Evolutionary conservation across 2,888 invertebrate species (phyloP).

Genomic region (Lissonota sp.): DNA sequence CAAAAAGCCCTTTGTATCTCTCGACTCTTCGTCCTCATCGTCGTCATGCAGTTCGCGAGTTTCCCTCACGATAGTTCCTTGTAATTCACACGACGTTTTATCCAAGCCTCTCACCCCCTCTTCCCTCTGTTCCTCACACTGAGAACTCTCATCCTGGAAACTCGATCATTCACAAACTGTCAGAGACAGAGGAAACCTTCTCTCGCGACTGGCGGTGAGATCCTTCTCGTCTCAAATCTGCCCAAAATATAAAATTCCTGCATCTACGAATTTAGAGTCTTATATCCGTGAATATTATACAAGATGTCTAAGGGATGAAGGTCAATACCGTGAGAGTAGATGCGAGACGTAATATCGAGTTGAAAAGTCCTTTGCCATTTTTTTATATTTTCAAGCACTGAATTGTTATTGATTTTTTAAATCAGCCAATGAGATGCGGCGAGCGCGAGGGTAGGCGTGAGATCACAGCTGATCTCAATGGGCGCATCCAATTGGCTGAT

Average conservation of each 20-base stretch:
- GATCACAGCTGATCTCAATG: no score
- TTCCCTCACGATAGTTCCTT: conserved; percentile 66
- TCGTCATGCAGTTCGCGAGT: conserved; percentile 56
- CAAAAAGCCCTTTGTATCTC: conserved; percentile 60
- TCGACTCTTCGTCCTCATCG: conserved; percentile 51
- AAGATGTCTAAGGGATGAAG: neutral
- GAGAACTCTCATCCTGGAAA: conserved; percentile 70
- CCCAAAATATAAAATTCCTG: neutral
- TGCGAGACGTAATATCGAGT: no score
- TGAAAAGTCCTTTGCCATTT: no score
- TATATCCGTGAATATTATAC: neutral
- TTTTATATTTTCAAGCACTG: no score
- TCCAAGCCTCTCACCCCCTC: neutral
- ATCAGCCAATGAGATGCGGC: no score
- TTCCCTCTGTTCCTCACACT: conserved; percentile 60
- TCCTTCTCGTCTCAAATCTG: conserved; percentile 45
- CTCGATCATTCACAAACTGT: conserved; percentile 80
- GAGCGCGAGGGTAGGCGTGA: no score
- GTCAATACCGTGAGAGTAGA: no score
- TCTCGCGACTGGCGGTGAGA: conserved; percentile 20
- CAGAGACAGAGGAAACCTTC: conserved; percentile 73
- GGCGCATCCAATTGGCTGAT: no score
- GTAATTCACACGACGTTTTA: conserved; percentile 56
- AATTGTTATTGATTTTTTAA: no score
- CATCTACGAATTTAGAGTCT: neutral